Base-by-base conservation (phyloP, 64 coral and sea anemone species). In the Platygyra sinensis region DNA sequence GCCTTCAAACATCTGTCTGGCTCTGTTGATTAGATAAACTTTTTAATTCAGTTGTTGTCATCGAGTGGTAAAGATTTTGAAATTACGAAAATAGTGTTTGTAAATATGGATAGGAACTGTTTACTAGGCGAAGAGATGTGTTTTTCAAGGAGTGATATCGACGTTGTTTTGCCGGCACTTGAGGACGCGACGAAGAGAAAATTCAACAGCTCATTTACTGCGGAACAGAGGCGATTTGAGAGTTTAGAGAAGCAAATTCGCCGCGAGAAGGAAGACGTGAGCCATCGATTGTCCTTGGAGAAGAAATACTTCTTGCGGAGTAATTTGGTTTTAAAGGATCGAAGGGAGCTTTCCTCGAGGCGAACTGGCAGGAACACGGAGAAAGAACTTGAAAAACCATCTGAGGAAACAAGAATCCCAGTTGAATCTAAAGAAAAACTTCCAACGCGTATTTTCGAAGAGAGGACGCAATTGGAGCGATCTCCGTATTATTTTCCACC, bases 401-500 rank as follows among this genome's bases (percentile, higher is more conserved):
- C 38, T 29, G 24, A 71, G 9, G 63, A 38, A 50, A 27, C 38
- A 27, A 5, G 10, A 60, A 5, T 27, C 31, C 62, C 2, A 10
- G 81, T 31, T 51, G 63, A 85, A 64, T 16, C 22, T 8, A 62
- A 28, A 72, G 36, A 71, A 52, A 85, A 85, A 72, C 81, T 52
- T 50, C 5, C 38, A 63, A 28, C 32, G 32, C 20, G 28, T 85
- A 36, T 71, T 71, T 17, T 12, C 24, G 80, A 63, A 19, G 80
- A 83, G 17, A 65, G 65, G 62, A 42, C 60, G 5, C 80, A n/a
- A 65, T 85, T 85, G 22, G 17, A 39, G 13, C 62, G 62, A 4
- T 85, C 81, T 22, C 81, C 81, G 29, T 85, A 85, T 72, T 85
- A 71, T 36, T 72, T 85, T n/a, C 81, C 81, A 39, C 81, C 81